Conservation (phyloP, 2,888 invertebrate genomes). For the Siphlonurus alternatus region DNA sequence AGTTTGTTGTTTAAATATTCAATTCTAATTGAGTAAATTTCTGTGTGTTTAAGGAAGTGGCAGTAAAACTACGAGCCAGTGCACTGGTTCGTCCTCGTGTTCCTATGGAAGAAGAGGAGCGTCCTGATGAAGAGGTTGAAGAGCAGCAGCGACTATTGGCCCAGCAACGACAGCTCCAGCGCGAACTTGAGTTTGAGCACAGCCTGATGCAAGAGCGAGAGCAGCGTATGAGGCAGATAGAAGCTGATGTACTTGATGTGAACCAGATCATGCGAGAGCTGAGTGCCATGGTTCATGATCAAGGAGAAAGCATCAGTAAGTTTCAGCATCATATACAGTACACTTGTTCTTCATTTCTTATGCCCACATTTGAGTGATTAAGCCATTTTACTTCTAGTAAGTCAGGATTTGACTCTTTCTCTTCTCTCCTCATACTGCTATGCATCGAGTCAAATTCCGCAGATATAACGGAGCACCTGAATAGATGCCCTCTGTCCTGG, state of each 20-base stretch:
- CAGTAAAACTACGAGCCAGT: constrained; percentile 48
- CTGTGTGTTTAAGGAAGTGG: too few relatives aligned
- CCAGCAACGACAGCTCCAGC: constrained; percentile 26
- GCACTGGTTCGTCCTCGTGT: constrained; percentile 29
- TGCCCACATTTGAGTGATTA: too few relatives aligned
- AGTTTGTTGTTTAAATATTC: neutral
- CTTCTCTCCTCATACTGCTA: too few relatives aligned
- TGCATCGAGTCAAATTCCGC: too few relatives aligned
- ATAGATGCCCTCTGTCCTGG: too few relatives aligned
- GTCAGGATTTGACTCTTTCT: too few relatives aligned
- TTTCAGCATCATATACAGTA: constrained; percentile 9
- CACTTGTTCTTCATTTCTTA: neutral
- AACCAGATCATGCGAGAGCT: constrained; percentile 69
- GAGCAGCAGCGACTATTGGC: neutral
- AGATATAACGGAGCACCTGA: too few relatives aligned
- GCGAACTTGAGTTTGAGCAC: constrained; percentile 57
- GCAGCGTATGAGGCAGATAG: constrained; percentile 60
- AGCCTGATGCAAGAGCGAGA: constrained; percentile 66
- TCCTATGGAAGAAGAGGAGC: constrained; percentile 25
- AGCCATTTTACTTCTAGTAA: too few relatives aligned
- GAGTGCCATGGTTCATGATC: constrained; percentile 49
- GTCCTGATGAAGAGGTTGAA: constrained; percentile 20
- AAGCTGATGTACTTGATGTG: constrained; percentile 64
- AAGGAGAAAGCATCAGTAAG: constrained; percentile 58
- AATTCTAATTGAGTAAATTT: neutral